These are phyloP conservation scores for Pheosia gnoma DNA, from an alignment of 2,888 invertebrate species.

Conservation along the genomic window DNA sequence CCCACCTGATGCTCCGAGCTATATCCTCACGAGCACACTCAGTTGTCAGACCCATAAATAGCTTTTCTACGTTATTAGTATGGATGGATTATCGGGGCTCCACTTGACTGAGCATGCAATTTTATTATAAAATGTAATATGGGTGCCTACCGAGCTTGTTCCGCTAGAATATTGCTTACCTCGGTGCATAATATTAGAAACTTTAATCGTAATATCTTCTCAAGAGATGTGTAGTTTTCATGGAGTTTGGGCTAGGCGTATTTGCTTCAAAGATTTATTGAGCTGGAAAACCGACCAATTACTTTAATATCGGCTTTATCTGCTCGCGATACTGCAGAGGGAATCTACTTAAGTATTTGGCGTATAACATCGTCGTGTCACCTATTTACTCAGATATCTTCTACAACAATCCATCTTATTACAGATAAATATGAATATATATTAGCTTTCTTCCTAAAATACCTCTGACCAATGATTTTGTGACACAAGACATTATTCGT, in stretches of 20 bases:
- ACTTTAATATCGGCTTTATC: not conserved
- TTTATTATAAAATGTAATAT: slow-evolving; percentile 35
- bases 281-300: slow-evolving; percentile 2
- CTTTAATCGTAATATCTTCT: slow-evolving; percentile 7
- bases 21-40: slow-evolving; percentile 18
- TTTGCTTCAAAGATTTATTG: not conserved
- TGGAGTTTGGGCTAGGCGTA: not conserved
- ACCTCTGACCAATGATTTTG: no score
- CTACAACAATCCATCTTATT: no score
- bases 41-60: slow-evolving; percentile 8
- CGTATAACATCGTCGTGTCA: no score
- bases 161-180: slow-evolving; percentile 26
- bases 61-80: slow-evolving; percentile 4
- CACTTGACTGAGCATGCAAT: slow-evolving; percentile 14
- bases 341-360: not conserved
- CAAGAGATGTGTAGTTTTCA: not conserved
- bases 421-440: no score
- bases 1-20: slow-evolving; percentile 28
- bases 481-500: no score
- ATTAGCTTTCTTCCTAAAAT: no score
- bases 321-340: not conserved
- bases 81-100: slow-evolving; percentile 10
- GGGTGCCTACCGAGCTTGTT: slow-evolving; percentile 28
- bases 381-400: no score
- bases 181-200: slow-evolving; percentile 21